Base-by-base conservation (phyloP, 2,113 vertebrate genomes). In the Ceyx melanurus region DNA sequence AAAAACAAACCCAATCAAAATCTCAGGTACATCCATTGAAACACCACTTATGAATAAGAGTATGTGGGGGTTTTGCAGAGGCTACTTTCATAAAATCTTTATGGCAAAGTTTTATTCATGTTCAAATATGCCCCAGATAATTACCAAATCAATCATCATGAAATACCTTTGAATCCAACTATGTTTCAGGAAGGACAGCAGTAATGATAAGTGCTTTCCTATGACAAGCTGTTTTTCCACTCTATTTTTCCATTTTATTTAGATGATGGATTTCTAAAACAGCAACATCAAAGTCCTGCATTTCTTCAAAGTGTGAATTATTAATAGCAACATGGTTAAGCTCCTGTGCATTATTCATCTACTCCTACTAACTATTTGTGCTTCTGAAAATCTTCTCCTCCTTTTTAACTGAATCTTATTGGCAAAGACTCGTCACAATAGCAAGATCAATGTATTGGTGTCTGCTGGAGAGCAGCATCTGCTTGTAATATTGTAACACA, bases 291-390 rank as follows among this genome's bases (percentile, higher is more conserved):
- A 93, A 94, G 80, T 31, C 56, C 45, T 48, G 48, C 5, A 0
- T 48, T 82, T 82, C 75, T 58, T 53, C 54, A 73, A 89, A 91
- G 28, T 2, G 26, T 96, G 50, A 85, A 93, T 92, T 95, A 88
- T 85, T 93, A 85, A 91, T 64, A 88, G 56, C 54, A 82, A 61
- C 50, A 62, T 50, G 26, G 35, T 85, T 70, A 61, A 80, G 42
- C 13, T 54, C 71, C 75, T 73, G 71, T 80, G 50, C 77, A 86
- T 79, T 91, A 82, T 79, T 93, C 61, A 91, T 87, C 68, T 58
- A 53, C 65, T 85, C 50, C 54, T 53, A 35, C 26, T 8, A 18
- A 86, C 16, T 72, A 56, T 20, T n/a, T 73, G 48, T 31, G 67
- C 43, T 73, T 56, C 26, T 80, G 72, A 95, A 88, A 92, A 83